Conservation (phyloP, 2,113 vertebrate species). For the Podilymbus podiceps region DNA sequence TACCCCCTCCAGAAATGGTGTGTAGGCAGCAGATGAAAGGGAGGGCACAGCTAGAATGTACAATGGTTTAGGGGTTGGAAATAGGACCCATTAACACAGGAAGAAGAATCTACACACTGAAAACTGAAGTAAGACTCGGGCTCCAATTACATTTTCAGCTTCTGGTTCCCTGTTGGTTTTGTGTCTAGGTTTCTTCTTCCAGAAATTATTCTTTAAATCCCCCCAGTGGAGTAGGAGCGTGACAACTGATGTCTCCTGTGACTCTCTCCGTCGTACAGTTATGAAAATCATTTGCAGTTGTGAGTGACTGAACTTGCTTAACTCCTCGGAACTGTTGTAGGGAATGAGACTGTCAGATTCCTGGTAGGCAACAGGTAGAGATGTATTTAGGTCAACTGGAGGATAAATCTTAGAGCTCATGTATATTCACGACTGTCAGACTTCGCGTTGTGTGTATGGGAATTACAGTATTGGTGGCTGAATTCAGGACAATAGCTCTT, state of each 20-base stretch:
- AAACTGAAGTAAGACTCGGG: not conserved
- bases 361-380: not conserved
- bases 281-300: not conserved
- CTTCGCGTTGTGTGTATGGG: not conserved
- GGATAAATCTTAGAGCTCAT: conserved; percentile 14
- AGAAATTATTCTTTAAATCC: not conserved
- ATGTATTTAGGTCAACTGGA: conserved; percentile 49
- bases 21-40: not conserved
- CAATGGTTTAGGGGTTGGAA: not conserved
- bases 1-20: not conserved
- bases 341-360: not conserved
- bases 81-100: not conserved
- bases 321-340: not conserved
- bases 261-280: not conserved
- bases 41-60: rapidly evolving
- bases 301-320: not conserved
- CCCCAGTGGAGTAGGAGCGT: not conserved
- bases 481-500: conserved; percentile 33
- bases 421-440: conserved; percentile 39
- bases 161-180: not conserved
- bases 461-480: not conserved
- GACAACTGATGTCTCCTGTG: not conserved
- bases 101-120: not conserved
- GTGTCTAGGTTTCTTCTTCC: not conserved
- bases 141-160: not conserved